Evolutionary conservation across 2,113 vertebrate species (phyloP).

Genomic region (Tachysurus vachellii): DNA sequence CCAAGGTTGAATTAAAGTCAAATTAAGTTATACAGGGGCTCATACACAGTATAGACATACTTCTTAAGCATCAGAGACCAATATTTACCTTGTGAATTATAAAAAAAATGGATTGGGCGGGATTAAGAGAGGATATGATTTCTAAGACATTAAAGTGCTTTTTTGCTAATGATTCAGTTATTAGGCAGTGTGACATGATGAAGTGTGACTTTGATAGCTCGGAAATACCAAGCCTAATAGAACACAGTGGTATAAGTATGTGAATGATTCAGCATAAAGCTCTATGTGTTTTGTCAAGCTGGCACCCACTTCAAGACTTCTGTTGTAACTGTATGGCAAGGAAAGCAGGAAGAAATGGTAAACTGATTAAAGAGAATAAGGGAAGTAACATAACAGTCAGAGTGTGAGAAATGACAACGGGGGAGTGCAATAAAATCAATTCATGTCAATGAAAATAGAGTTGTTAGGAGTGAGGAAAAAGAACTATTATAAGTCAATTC

Average conservation of each 20-base stretch:
- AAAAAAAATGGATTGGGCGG: neutral
- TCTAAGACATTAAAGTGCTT: neutral
- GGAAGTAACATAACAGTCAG: slow-evolving; percentile 11
- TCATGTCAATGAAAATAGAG: neutral
- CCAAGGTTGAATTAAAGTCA: neutral
- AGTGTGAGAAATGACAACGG: slow-evolving; percentile 7
- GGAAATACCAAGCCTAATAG: slow-evolving; percentile 12
- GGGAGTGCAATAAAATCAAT: slow-evolving; percentile 10
- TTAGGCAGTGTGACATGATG: neutral
- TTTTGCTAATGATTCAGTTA: neutral
- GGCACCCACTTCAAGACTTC: slow-evolving; percentile 55
- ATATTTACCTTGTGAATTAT: neutral
- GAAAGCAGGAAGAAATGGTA: slow-evolving; percentile 15
- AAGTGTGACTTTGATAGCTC: neutral
- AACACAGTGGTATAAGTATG: slow-evolving; percentile 20
- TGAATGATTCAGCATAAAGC: slow-evolving; percentile 67
- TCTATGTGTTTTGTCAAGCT: slow-evolving; percentile 64
- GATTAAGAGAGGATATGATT: neutral
- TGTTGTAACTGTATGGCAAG: slow-evolving; percentile 53
- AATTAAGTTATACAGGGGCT: neutral
- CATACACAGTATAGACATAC: neutral
- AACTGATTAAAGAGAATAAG: neutral
- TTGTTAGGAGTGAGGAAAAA: neutral
- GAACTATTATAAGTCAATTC: neutral
- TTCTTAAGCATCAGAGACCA: too few species aligned